Evolutionary conservation across 1,140 invertebrate species (phyloP).

Genomic region (Calycopis cecrops): DNA sequence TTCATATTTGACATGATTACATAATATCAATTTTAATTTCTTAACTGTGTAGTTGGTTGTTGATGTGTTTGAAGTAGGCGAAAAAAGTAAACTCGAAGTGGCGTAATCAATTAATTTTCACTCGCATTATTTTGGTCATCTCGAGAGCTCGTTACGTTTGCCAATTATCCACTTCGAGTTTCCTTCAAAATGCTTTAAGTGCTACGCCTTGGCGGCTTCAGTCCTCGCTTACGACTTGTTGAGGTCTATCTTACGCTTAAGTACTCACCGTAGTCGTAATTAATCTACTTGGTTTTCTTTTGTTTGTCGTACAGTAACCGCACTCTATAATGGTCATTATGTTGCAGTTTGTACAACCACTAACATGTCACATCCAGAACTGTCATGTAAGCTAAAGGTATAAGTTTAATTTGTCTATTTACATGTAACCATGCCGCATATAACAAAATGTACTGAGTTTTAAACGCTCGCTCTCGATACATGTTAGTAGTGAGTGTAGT

Average conservation of each 20-base stretch:
- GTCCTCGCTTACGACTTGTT: conserved; percentile 64
- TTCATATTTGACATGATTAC: conserved; percentile 33
- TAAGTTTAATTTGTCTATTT: conserved; percentile 72
- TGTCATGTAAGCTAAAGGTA: conserved; percentile 75
- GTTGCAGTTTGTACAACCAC: conserved; percentile 75
- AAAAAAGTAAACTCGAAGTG: conserved; percentile 56
- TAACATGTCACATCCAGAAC: conserved; percentile 75
- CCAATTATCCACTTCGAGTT: conserved; percentile 54
- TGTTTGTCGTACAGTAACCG: conserved; percentile 74
- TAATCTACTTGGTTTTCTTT: conserved; percentile 70
- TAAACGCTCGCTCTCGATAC: background rate
- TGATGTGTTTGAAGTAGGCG: conserved; percentile 59
- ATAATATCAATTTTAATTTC: conserved; percentile 37
- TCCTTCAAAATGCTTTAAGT: conserved; percentile 59
- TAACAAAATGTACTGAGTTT: conserved; percentile 6
- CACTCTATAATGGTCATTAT: conserved; percentile 75
- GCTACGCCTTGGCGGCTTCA: conserved; percentile 67
- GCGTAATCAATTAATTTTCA: conserved; percentile 2
- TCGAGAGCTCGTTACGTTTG: conserved; percentile 14
- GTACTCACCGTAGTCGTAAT: conserved; percentile 70
- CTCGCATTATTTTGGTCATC: conserved; percentile 12
- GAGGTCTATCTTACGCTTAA: conserved; percentile 68
- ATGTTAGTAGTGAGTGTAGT: too few relatives aligned
- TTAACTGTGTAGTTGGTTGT: conserved; percentile 60
- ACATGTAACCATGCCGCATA: conserved; percentile 35